Evolutionary conservation across 2,888 invertebrate species (phyloP), one percentile per base, ranked within the genome.

Genomic region (Dusona sp.): DNA sequence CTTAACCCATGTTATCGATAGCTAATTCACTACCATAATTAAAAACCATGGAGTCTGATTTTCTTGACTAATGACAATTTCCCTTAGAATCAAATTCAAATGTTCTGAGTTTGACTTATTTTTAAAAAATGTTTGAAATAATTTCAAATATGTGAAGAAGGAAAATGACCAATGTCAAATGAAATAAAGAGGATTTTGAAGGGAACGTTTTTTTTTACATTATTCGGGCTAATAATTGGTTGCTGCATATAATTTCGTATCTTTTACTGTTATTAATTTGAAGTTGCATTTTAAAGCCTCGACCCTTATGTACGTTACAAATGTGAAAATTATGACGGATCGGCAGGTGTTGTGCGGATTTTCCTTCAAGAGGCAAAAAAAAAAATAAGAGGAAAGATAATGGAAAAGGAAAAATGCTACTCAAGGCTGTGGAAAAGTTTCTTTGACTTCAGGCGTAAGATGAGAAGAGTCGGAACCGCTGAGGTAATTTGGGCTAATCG

Each of bases 401-500:
- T 54, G 42, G 45, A 38, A 68, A 22, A 54, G 68, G 79, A 72
- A 86, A 86, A 86, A 83, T 86, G 51, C 48, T 45, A 65, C 54
- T 38, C 19, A 16, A 72, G 70, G 13, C n/a, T 67, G 22, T 51
- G 64, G 38, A 79, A 57, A 54, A 68, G 51, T 65, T 65, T 65
- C 36, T 73, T 38, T 25, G 25, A 64, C 65, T 79, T 73, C 57
- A 22, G 77, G 67, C 57, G 75, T 67, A 74, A 77, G 79, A 80
- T 86, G 79, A 80, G 77, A 80, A 80, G 64, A 68, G 51, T 70
- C 75, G 48, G 29, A 68, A 67, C 57, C 42, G 25, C 81, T 57
- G 67, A 67, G 65, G 42, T 48, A 80, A 86, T 83, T 86, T 80
- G 67, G 65, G 33, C 86, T 86, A 86, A 86, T 86, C 83, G 77